Conservation (phyloP, 2,797 vertebrate genomes). For the Apodemus agrarius region DNA sequence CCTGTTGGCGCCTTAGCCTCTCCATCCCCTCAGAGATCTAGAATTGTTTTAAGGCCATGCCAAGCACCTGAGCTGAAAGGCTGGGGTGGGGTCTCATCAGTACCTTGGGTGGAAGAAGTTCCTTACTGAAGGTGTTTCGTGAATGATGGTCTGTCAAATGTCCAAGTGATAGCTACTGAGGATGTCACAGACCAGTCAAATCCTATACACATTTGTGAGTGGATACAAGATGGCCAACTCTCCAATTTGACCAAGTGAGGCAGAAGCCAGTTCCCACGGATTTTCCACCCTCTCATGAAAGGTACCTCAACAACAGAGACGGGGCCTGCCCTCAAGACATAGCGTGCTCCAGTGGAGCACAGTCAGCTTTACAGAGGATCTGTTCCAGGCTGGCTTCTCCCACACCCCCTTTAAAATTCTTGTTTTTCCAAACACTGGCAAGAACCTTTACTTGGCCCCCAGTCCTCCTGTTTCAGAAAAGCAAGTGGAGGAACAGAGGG, state of each 20-base stretch:
- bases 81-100: not conserved
- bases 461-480: not conserved
- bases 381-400: not conserved
- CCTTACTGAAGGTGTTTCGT: not conserved
- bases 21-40: not conserved
- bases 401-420: not conserved
- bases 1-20: not conserved
- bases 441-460: not conserved
- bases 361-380: not conserved
- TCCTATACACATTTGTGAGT: not conserved
- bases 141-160: not conserved
- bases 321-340: not conserved
- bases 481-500: not conserved
- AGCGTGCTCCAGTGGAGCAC: not conserved
- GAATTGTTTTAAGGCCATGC: not conserved
- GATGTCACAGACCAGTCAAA: not conserved
- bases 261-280: not conserved
- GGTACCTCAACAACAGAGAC: accelerated
- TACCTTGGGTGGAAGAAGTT: not conserved
- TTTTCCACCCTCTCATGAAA: not conserved
- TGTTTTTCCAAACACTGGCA: not conserved
- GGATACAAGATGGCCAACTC: not conserved
- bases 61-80: not conserved
- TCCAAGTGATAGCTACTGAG: not conserved
- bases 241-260: not conserved